A percentile compares a stretch with the other conserved stretches of the same genome.
Evolutionary conservation across 2,113 vertebrate species (phyloP).

Genomic region (Nerophis ophidion): DNA sequence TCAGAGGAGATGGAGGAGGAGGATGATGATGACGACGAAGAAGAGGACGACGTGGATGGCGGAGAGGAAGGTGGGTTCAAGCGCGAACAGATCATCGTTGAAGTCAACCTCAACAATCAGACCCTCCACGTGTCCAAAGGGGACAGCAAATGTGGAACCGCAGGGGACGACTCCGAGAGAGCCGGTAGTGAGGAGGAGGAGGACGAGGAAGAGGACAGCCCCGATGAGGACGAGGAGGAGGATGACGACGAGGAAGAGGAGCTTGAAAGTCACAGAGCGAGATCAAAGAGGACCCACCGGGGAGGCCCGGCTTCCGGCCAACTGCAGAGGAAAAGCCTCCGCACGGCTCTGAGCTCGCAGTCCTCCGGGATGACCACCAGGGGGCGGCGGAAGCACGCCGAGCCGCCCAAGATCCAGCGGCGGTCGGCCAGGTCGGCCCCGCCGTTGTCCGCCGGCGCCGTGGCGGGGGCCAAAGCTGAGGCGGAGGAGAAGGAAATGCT

Average conservation of each 20-base stretch:
- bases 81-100: conserved; percentile 97
- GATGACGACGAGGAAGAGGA: conserved; percentile 77
- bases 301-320: conserved; percentile 21
- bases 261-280: conserved; percentile 75
- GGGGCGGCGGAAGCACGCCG: conserved; percentile 78
- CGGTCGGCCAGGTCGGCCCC: conserved; percentile 62
- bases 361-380: conserved; percentile 78
- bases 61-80: conserved; percentile 86
- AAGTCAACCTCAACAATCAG: conserved; percentile 99
- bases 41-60: conserved; percentile 71
- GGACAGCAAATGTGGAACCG: conserved; percentile 83
- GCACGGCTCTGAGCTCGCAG: conserved; percentile 62
- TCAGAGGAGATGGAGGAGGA: conserved; percentile 80
- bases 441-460: conserved; percentile 30
- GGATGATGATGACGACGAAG: conserved; percentile 79
- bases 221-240: conserved; percentile 62
- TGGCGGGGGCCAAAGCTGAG: conserved; percentile 67
- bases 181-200: conserved; percentile 74
- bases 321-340: conserved; percentile 71
- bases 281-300: conserved; percentile 69
- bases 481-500: conserved; percentile 90
- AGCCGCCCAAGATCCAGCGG: conserved; percentile 80
- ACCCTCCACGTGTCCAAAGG: conserved; percentile 97
- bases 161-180: conserved; percentile 80
- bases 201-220: conserved; percentile 57